These are phyloP conservation scores for Asarcornis scutulata DNA, from an alignment of 2,113 vertebrate genomes.

Conservation along the genomic window DNA sequence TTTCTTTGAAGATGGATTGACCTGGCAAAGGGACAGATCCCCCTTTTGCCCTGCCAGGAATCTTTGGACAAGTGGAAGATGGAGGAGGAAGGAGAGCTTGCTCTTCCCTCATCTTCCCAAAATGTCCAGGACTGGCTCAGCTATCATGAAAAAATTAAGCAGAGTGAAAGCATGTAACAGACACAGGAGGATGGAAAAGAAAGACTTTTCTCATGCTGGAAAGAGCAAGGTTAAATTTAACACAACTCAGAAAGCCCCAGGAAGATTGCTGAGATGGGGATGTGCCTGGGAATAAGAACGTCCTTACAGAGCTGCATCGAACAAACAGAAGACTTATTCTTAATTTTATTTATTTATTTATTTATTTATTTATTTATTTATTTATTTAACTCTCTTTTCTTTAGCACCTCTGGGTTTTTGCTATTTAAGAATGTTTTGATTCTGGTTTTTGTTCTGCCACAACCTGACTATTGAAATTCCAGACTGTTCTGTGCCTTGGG, in stretches of 20 bases:
- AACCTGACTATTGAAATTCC: neutral
- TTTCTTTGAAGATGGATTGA: neutral
- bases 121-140: neutral
- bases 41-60: neutral
- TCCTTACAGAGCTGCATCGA: neutral
- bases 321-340: fast-evolving
- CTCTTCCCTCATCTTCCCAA: neutral
- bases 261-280: fast-evolving
- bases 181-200: neutral
- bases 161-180: fast-evolving
- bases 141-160: fast-evolving
- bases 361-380: neutral
- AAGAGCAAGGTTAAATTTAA: neutral
- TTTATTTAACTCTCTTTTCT: neutral
- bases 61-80: neutral
- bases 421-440: neutral
- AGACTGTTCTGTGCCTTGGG: neutral
- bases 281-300: neutral
- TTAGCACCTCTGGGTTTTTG: neutral
- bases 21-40: neutral
- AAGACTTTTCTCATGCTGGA: neutral
- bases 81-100: neutral
- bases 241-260: neutral
- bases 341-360: neutral
- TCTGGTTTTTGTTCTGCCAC: neutral